Conservation (phyloP, 53 echinoderm and acorn worm species). For the Patiria pectinifera region DNA sequence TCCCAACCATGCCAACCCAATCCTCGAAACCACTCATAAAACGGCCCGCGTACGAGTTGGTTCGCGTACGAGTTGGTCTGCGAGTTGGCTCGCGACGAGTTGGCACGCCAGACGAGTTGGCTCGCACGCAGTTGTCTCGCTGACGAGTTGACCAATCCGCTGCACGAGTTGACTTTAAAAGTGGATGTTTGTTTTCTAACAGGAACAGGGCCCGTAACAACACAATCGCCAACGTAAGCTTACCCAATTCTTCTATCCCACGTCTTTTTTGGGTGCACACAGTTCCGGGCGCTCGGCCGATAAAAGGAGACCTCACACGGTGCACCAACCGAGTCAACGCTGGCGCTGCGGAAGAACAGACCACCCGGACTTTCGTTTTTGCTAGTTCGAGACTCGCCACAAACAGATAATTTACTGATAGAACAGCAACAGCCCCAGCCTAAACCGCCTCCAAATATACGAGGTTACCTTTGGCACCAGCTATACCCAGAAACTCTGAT, state of each 20-base stretch:
- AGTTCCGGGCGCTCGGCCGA: neutral
- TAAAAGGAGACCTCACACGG: slow-evolving; percentile 29
- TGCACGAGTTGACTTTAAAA: too few relatives aligned
- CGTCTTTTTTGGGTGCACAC: neutral
- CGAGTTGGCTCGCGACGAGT: too few relatives aligned
- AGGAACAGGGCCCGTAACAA: too few relatives aligned
- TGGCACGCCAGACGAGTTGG: too few relatives aligned
- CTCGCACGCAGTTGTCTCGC: too few relatives aligned
- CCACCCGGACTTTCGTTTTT: slow-evolving; percentile 27
- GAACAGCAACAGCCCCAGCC: neutral
- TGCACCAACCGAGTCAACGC: neutral
- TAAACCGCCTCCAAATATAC: neutral
- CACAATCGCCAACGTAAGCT: neutral
- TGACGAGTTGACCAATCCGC: too few relatives aligned
- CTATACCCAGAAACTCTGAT: neutral
- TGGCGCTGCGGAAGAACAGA: neutral
- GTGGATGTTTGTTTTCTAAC: too few relatives aligned
- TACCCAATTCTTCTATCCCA: neutral
- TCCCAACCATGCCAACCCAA: too few relatives aligned
- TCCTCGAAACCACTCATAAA: too few relatives aligned
- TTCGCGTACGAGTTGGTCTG: too few relatives aligned
- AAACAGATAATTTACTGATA: neutral
- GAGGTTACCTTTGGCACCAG: neutral
- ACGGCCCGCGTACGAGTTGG: too few relatives aligned
- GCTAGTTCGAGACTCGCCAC: neutral